Evolutionary conservation across 1,140 invertebrate genomes (phyloP).

Genomic region (Babylonia areolata): DNA sequence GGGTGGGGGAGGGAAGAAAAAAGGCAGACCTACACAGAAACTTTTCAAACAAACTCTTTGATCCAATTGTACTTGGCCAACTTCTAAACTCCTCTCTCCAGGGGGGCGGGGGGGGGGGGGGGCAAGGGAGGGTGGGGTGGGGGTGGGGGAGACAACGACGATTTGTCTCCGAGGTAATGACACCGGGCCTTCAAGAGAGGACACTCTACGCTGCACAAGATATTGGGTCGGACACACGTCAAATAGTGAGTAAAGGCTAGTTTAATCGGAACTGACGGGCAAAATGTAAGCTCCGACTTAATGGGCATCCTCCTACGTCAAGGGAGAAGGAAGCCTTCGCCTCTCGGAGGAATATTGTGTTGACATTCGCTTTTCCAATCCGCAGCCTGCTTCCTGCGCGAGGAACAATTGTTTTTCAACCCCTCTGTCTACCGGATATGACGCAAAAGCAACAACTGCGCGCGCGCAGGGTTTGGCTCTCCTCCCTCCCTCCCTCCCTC

Average conservation of each 20-base stretch:
- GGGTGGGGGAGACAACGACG: neutral
- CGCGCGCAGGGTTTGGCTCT: constrained; percentile 19
- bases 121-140: neutral
- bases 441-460: constrained; percentile 37
- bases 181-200: neutral
- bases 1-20: neutral
- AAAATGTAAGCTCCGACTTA: constrained; percentile 29
- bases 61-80: constrained; percentile 7
- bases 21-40: neutral
- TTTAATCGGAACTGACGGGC: constrained; percentile 29
- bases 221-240: constrained; percentile 9
- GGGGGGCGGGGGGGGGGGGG: neutral
- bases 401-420: constrained; percentile 39
- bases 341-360: constrained; percentile 38
- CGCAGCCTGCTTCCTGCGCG: constrained; percentile 27
- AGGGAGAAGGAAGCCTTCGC: constrained; percentile 19
- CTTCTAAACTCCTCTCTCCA: neutral
- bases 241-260: constrained; percentile 2
- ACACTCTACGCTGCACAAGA: constrained; percentile 18
- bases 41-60: constrained; percentile 8
- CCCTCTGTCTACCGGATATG: constrained; percentile 32
- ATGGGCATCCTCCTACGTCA: constrained; percentile 31
- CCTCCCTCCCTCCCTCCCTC: neutral
- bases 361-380: constrained; percentile 42
- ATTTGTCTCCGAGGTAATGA: no score